Evolutionary conservation across 2,797 vertebrate genomes (phyloP), one percentile per base, ranked within the genome.

Genomic region (Pagetopsis macropterus): DNA sequence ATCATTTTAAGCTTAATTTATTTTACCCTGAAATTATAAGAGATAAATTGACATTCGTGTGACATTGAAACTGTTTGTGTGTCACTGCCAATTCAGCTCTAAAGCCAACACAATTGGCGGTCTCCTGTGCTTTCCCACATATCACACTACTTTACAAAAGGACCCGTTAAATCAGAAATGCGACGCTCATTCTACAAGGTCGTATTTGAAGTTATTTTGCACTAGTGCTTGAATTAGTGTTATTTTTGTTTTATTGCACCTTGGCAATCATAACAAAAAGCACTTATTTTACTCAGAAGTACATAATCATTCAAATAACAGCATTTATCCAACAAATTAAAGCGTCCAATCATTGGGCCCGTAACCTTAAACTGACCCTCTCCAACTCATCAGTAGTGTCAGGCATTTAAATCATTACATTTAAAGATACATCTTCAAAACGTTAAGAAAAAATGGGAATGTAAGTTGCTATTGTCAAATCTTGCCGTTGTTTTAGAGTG

Each of bases 161-260:
- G 14, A 49, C 27, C 37, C 45, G 62, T 58, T 46, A 44, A 75
- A 80, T 57, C 31, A n/a, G 15, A 56, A 57, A 19, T 41, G 17
- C 37, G 46, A 12, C 50, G 55, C 64, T 40, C 64, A 58, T 51
- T 6, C 13, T 9, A 19, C 66, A 60, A 31, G 46, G 19, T 67
- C 43, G 12, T 51, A 14, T 58, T 13, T 68, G 3, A 41, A 31
- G 19, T 37, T 31, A 16, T 63, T 70, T 75, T 65, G 59, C 46
- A 45, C 11, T 17, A 9, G 16, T 62, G 43, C 49, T 40, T 54
- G n/a, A 50, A 59, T 43, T 9, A 8, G 16, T 23, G n/a, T 19
- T 71, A 52, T 78, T 67, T 64, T 60, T 21, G 17, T 51, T 63
- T 51, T 64, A 77, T 77, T 82, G 61, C 56, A 68, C 9, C 27